Percentiles rank a stretch among this genome's conserved stretches.
Conservation (phyloP, 2,888 invertebrate species). For the Drosophila greeni region DNA sequence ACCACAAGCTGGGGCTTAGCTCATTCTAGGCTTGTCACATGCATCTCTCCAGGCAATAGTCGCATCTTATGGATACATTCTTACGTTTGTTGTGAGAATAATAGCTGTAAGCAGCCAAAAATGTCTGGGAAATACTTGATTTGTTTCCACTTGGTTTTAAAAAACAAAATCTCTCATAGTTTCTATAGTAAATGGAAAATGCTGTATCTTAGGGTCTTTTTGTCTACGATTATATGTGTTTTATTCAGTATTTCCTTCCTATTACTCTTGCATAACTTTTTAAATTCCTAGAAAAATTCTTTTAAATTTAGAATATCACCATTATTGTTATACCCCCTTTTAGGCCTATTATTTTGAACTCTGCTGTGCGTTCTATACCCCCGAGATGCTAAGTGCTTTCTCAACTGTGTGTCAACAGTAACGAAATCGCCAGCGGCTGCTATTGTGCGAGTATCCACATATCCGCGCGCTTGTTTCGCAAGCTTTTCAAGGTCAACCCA, state of each 20-base stretch:
- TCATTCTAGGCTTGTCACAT: conserved; percentile 24
- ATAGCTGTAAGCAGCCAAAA: background rate
- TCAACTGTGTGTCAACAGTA: conserved; percentile 46
- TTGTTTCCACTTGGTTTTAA: background rate
- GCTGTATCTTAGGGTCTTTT: no score
- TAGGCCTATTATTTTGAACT: background rate
- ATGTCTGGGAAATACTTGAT: background rate
- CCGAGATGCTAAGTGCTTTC: conserved; percentile 47
- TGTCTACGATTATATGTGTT: no score
- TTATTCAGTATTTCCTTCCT: no score
- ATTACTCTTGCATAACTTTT: background rate
- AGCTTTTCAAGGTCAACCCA: conserved; percentile 64
- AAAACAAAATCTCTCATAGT: background rate
- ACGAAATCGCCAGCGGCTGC: conserved; percentile 25
- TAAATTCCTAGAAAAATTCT: background rate
- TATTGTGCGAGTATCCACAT: conserved; percentile 33
- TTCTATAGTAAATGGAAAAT: background rate
- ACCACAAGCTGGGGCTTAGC: conserved; percentile 7
- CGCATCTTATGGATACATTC: background rate
- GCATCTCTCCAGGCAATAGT: conserved; percentile 6
- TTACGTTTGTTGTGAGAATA: background rate
- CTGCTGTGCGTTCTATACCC: conserved; percentile 13
- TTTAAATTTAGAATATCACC: background rate
- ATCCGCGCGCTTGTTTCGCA: conserved; percentile 46
- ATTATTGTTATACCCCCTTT: background rate